Evolutionary conservation across 2,797 vertebrate species (phyloP), one percentile per base, ranked within the genome.

Genomic region (Chrysolophus pictus): DNA sequence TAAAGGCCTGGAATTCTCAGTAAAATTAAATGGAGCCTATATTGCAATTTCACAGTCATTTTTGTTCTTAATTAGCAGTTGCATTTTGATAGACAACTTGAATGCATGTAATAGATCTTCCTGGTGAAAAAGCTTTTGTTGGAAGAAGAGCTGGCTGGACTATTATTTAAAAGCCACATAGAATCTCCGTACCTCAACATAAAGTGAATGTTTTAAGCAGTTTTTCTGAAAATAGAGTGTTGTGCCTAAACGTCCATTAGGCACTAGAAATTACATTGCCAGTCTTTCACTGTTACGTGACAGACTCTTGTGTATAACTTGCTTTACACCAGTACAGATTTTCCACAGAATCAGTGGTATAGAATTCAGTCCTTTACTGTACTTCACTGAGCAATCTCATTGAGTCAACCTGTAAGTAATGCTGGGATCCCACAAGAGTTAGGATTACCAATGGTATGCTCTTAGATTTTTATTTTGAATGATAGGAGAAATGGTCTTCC

Each of bases 11-110:
- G 75, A 88, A 93, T 92, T 94, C 84, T 79, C 59, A 69, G 68
- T 94, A 95, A 95, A 94, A 92, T 91, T 91, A 92, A 89, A 91
- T 80, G 68, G 96, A 95, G n/a, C 75, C 91, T 95, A 51, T 91
- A 85, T 90, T 83, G 64, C 90, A 96, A 94, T 97, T 96, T 97
- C 96, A 97, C 95, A 95, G 95, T 94, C 26, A 67, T 93, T 94
- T 96, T 84, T 94, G 49, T 83, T 94, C 91, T 93, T 97, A 97
- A 97, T 97, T 94, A 97, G 93, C 94, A 91, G 95, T 93, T 96
- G 90, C 31, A 28, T 84, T 95, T 96, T 95, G 87, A 96, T 85
- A 92, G 96, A 86, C 84, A 92, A 84, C 79, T 94, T 88, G 82
- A 95, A 74, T 60, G 46, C 68, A 33, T 92, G 10, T 87, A 93